Conservation (phyloP, 2,888 invertebrate species). For the Rhopalosiphum nymphaeae region DNA sequence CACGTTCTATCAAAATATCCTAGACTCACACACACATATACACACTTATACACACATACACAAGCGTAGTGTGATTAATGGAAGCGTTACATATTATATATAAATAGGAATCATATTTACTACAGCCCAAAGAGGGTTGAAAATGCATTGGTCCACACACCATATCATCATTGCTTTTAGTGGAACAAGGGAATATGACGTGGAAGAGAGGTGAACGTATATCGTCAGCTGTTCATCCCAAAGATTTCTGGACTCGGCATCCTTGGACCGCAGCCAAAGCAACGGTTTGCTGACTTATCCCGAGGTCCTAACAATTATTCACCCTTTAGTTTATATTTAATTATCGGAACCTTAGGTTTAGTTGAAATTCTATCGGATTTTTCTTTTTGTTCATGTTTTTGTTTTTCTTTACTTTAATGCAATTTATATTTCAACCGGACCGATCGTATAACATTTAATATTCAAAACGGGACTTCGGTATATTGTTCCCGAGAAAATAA, state of each 20-base stretch:
- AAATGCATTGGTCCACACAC: background rate
- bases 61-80: slow-evolving; percentile 31
- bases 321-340: slow-evolving; percentile 54
- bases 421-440: background rate
- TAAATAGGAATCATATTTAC: slow-evolving; percentile 23
- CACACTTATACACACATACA: background rate
- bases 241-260: background rate
- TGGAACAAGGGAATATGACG: background rate
- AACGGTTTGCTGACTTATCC: slow-evolving; percentile 8
- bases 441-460: slow-evolving; percentile 27
- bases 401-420: background rate
- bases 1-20: slow-evolving; percentile 6
- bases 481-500: background rate
- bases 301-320: slow-evolving; percentile 42
- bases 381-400: background rate
- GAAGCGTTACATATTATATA: slow-evolving; percentile 15
- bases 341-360: slow-evolving; percentile 39
- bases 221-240: slow-evolving; percentile 15
- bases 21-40: background rate
- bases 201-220: background rate
- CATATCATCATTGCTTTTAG: background rate
- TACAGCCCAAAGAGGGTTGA: background rate
- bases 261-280: slow-evolving; percentile 38
- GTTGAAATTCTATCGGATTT: slow-evolving; percentile 1
- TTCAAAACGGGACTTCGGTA: background rate